These are phyloP conservation scores for Ametastegia equiseti DNA, from an alignment of 2,888 invertebrate species.

Conservation along the genomic window DNA sequence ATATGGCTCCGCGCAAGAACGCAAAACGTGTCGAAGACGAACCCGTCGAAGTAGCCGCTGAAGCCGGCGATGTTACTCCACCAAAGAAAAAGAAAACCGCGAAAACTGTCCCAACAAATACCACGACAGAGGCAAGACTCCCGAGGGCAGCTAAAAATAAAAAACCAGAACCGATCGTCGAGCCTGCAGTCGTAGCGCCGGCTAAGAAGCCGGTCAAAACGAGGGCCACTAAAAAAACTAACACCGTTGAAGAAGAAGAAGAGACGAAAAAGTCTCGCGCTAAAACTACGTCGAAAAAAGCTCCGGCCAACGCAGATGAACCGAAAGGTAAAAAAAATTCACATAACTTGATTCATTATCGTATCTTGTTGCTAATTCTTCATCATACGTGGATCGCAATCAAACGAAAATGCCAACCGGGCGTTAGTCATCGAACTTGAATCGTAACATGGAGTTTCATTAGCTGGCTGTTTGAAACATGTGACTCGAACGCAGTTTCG, in stretches of 20 bases:
- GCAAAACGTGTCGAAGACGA: constrained; percentile 56
- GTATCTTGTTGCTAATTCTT: neutral
- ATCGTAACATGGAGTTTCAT: neutral
- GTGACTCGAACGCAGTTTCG: neutral
- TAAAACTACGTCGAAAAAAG: constrained; percentile 48
- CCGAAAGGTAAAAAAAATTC: constrained; percentile 48
- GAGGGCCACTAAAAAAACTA: constrained; percentile 35
- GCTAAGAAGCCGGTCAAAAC: constrained; percentile 51
- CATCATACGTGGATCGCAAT: neutral
- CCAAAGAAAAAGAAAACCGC: constrained; percentile 57
- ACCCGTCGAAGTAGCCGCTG: constrained; percentile 52
- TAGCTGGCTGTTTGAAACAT: neutral
- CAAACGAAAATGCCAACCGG: neutral
- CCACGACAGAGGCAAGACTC: constrained; percentile 42
- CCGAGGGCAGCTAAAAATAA: constrained; percentile 56
- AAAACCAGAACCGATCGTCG: constrained; percentile 25
- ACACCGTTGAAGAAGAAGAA: constrained; percentile 41
- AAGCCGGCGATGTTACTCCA: constrained; percentile 55
- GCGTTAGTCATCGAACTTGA: neutral
- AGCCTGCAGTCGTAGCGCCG: neutral
- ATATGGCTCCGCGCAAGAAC: constrained; percentile 60
- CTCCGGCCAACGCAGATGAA: constrained; percentile 55
- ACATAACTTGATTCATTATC: neutral
- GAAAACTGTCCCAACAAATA: constrained; percentile 16
- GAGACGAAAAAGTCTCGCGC: constrained; percentile 8